Evolutionary conservation across 2,113 vertebrate genomes (phyloP).

Genomic region (Archocentrus centrarchus): DNA sequence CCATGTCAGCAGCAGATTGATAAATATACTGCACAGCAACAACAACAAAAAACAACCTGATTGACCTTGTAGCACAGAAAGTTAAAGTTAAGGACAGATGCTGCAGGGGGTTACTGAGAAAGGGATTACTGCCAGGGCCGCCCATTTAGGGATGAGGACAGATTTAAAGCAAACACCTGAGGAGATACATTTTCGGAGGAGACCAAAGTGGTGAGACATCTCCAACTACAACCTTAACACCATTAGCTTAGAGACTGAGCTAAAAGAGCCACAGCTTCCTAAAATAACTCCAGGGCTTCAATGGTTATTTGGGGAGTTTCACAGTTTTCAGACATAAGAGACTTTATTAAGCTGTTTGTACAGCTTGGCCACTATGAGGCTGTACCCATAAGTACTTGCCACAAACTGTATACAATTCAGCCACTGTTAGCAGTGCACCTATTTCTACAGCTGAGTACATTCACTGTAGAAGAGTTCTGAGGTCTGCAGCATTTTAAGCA

Average conservation of each 20-base stretch:
- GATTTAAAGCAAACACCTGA: constrained; percentile 21
- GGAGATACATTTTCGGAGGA: neutral
- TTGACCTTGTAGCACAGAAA: constrained; percentile 3
- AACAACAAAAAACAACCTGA: neutral
- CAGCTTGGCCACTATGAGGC: constrained; percentile 38
- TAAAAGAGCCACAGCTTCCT: constrained; percentile 32
- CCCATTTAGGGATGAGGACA: neutral
- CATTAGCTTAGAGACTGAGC: neutral
- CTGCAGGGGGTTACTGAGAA: neutral
- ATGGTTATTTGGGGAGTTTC: constrained; percentile 8
- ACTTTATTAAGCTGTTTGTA: constrained; percentile 52
- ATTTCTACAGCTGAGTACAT: constrained; percentile 41
- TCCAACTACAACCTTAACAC: neutral
- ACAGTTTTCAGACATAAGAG: constrained; percentile 37
- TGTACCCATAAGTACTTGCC: constrained; percentile 46
- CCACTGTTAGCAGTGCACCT: constrained; percentile 34
- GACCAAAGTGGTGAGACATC: neutral
- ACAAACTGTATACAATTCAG: constrained; percentile 43
- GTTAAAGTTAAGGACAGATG: constrained; percentile 7
- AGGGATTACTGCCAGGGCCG: neutral
- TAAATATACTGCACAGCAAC: neutral
- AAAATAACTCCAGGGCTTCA: constrained; percentile 16
- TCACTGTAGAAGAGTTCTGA: constrained; percentile 7
- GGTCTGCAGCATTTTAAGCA: constrained; percentile 12
- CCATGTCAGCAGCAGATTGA: constrained; percentile 19